Base-by-base conservation (phyloP, 2,113 vertebrate genomes). In the Phyllostomus discolor region DNA sequence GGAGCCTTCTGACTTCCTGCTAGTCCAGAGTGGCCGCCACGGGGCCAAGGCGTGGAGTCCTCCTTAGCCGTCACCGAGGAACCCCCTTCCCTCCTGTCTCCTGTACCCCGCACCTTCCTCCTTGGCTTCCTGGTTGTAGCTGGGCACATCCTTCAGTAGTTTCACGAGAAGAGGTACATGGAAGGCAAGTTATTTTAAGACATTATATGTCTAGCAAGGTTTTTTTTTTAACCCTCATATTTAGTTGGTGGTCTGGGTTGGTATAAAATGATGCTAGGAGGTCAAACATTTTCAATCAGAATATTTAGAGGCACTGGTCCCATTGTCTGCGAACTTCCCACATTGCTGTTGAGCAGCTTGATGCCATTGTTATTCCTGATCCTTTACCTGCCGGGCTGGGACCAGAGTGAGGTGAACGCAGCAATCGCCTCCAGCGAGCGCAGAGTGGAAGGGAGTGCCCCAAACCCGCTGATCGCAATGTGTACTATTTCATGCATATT, bases 171-270 rank as follows among this genome's bases (percentile, higher is more conserved):
- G 88, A 95, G 59, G 50, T 26, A 59, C 28, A 1, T 4, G 28
- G 41, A 62, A 67, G 5, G 43, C 54, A 69, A 92, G 76, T 79
- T 69, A 52, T 35, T 52, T 72, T 38, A 94, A 92, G 75, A 79
- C 33, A 64, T 1, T 16, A 1, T 11, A 3, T 35, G 28, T 87
- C 70, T 52, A 43, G n/a, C 84, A 94, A 80, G 90, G 48, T 43
- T 46, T 84, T 33, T 43, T 17, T 48, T 17, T 54, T 28, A 43
- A 48, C 20, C 41, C 28, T 57, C 66, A 12, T 10, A 35, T 57
- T 76, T 59, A 79, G 48, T 24, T 33, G 24, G n/a, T 11, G 52
- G 50, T 26, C 91, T 52, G 59, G 46, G 52, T 73, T 62, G 57
- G 35, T 52, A 33, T 31, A 69, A 67, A 88, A 84, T 50, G 17